Evolutionary conservation across 1,140 invertebrate species (phyloP).

Genomic region (Cotesia vestalis): DNA sequence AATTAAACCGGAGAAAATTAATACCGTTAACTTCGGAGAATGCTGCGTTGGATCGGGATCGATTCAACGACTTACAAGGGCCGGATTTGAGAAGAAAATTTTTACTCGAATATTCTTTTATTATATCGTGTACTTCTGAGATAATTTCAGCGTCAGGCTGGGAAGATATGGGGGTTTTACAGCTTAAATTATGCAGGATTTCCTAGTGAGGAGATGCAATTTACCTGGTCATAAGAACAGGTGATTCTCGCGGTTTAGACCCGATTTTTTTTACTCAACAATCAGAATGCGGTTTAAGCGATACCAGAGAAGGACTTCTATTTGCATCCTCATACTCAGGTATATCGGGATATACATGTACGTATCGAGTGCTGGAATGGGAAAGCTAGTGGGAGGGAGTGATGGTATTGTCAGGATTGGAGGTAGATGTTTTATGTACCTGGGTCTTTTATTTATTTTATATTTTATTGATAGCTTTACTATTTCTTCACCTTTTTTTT

Average conservation of each 20-base stretch:
- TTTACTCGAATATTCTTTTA: too few relatives aligned
- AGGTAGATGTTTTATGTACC: background rate
- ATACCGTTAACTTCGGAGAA: background rate
- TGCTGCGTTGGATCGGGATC: too few relatives aligned
- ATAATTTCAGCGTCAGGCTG: too few relatives aligned
- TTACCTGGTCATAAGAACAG: conserved; percentile 8
- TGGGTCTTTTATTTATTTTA: background rate
- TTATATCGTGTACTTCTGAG: too few relatives aligned
- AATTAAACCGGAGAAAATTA: conserved; percentile 1
- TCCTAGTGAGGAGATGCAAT: conserved; percentile 23
- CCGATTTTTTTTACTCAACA: conserved; percentile 13
- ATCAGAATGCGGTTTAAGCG: conserved; percentile 28
- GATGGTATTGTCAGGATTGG: conserved; percentile 15
- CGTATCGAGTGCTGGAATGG: conserved; percentile 19
- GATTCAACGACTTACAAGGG: too few relatives aligned
- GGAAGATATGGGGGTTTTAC: background rate
- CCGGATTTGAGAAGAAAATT: too few relatives aligned
- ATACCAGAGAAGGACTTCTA: conserved; percentile 25
- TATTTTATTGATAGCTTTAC: too few relatives aligned
- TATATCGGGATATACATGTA: conserved; percentile 10
- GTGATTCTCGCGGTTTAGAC: conserved; percentile 9
- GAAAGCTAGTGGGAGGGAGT: conserved; percentile 1
- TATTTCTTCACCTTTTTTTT: too few relatives aligned
- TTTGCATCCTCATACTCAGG: conserved; percentile 30
- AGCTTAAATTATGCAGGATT: background rate